phyloP scores from a whole-genome alignment of 2,888 invertebrate genomes.

The Pyrrhia umbra region DNA sequence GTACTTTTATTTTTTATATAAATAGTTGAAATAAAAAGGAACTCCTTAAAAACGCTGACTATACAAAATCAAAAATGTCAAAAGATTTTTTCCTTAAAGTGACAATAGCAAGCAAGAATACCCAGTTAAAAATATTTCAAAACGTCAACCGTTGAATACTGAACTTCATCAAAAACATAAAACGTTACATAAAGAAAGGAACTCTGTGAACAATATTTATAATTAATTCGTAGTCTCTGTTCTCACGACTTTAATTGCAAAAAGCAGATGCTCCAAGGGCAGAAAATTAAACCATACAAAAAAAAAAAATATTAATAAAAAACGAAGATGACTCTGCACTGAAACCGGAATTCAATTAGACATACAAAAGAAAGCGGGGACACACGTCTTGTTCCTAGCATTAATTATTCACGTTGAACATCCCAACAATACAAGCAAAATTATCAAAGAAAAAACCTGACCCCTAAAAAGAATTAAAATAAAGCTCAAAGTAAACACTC shows the following conservation, averaged over 20 bases:
- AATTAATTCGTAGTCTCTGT: slow-evolving; percentile 82
- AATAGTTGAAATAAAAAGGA: neutral
- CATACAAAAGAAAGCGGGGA: slow-evolving; percentile 86
- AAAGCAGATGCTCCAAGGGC: slow-evolving; percentile 84
- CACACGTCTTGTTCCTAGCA: slow-evolving; percentile 83
- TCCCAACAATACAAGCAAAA: slow-evolving; percentile 81
- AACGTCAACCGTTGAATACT: slow-evolving; percentile 57
- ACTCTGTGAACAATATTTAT: slow-evolving; percentile 61
- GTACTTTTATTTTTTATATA: too few relatives aligned
- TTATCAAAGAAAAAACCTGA: slow-evolving; percentile 83
- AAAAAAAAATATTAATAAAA: slow-evolving; percentile 83
- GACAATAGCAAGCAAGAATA: slow-evolving; percentile 35
- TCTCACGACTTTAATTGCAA: slow-evolving; percentile 89
- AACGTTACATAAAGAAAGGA: slow-evolving; percentile 55
- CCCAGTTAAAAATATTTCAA: slow-evolving; percentile 38
- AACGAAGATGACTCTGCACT: slow-evolving; percentile 85
- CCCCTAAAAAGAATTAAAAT: slow-evolving; percentile 87
- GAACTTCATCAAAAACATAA: slow-evolving; percentile 49
- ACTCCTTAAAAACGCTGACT: slow-evolving; percentile 21
- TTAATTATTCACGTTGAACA: slow-evolving; percentile 84
- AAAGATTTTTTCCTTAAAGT: slow-evolving; percentile 4
- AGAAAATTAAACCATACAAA: slow-evolving; percentile 78
- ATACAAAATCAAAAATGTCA: slow-evolving; percentile 12
- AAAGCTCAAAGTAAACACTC: slow-evolving; percentile 86
- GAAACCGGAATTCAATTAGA: slow-evolving; percentile 89